Evolutionary conservation across 2,113 vertebrate genomes (phyloP).

Genomic region (Pituophis catenifer): DNA sequence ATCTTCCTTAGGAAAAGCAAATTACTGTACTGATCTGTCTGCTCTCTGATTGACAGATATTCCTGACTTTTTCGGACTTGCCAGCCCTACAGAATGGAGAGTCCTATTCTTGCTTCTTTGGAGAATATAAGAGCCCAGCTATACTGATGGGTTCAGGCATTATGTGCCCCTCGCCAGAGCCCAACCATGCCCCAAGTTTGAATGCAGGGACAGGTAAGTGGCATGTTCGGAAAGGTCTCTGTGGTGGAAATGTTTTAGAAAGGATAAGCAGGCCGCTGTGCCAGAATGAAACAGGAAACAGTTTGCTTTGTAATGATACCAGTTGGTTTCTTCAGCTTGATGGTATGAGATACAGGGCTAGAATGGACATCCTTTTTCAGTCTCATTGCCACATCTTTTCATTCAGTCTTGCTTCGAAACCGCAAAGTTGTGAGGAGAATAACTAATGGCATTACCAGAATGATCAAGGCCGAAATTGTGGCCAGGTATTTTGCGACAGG

Average conservation of each 20-base stretch:
- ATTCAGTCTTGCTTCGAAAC: neutral
- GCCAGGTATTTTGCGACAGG: neutral
- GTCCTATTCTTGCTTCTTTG: conserved; percentile 86
- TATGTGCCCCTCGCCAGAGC: conserved; percentile 84
- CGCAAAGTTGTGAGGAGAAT: neutral
- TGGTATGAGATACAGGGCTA: neutral
- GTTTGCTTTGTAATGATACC: neutral
- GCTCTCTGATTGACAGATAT: conserved; percentile 74
- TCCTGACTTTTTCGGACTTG: conserved; percentile 80
- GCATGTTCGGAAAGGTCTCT: conserved; percentile 12
- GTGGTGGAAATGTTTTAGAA: neutral
- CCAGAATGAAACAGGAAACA: neutral
- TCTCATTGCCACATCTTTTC: neutral
- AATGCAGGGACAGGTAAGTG: conserved; percentile 81
- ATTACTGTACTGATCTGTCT: conserved; percentile 38
- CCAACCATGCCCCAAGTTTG: conserved; percentile 73
- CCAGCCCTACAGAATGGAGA: conserved; percentile 78
- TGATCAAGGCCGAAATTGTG: neutral
- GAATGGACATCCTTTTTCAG: neutral
- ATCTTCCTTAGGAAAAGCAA: neutral
- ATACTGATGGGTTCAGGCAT: conserved; percentile 77
- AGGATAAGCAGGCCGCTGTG: neutral
- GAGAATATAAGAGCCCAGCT: conserved; percentile 79
- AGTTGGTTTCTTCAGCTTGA: neutral
- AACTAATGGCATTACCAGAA: neutral